Evolutionary conservation across 2,888 invertebrate species (phyloP).

Genomic region (Lamellibrachia columna): DNA sequence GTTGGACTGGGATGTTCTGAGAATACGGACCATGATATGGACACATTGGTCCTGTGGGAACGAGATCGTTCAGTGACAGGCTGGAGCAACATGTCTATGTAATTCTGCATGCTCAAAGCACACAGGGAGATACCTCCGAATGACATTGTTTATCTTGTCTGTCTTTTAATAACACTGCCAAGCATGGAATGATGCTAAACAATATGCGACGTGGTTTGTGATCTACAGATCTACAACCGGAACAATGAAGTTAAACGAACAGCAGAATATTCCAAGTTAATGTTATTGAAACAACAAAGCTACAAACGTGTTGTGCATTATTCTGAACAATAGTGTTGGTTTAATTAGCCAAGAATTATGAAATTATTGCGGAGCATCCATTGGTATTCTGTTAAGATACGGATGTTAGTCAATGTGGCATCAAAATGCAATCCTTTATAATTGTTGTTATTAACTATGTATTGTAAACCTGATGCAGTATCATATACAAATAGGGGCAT

Average conservation of each 20-base stretch:
- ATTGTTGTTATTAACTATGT: neutral
- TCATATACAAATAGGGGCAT: neutral
- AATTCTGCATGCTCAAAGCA: neutral
- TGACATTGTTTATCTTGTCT: neutral
- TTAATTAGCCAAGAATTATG: neutral
- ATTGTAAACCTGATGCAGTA: neutral
- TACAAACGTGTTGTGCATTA: neutral
- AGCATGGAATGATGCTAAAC: neutral
- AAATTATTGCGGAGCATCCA: neutral
- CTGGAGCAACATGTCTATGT: neutral
- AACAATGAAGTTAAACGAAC: neutral
- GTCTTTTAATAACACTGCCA: neutral
- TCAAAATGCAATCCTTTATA: neutral
- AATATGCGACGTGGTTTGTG: neutral
- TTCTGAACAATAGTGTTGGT: neutral
- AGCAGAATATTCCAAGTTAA: too few species aligned
- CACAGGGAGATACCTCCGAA: neutral
- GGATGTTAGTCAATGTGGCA: neutral
- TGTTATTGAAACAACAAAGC: neutral
- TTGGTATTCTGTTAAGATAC: neutral
- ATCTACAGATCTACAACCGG: neutral
- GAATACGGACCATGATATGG: slow-evolving; percentile 8
- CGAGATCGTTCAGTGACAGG: neutral
- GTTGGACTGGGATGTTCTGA: neutral
- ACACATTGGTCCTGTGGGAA: neutral